Percentiles rank a stretch among this genome's conserved stretches.
These are phyloP conservation scores for Oncorhynchus tshawytscha DNA, from an alignment of 2,113 vertebrate species.

Conservation along the genomic window DNA sequence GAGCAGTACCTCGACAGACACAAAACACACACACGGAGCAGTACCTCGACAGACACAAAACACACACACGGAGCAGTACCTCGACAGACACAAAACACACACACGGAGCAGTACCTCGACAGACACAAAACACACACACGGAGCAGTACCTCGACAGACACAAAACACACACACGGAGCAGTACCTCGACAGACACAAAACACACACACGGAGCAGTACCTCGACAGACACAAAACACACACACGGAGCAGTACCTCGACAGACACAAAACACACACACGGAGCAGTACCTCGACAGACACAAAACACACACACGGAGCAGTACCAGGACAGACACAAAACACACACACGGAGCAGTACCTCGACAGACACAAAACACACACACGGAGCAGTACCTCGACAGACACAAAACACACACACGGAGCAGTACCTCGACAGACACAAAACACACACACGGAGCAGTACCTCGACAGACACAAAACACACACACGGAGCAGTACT, in stretches of 20 bases:
- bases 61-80: background rate
- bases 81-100: background rate
- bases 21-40: background rate
- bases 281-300: conserved; percentile 76
- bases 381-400: conserved; percentile 80
- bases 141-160: background rate
- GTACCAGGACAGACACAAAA: background rate
- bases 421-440: conserved; percentile 76
- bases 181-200: conserved; percentile 76
- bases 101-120: conserved; percentile 76
- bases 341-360: conserved; percentile 11
- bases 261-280: background rate
- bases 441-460: conserved; percentile 1
- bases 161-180: background rate
- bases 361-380: too few relatives aligned
- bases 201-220: conserved; percentile 66
- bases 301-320: background rate
- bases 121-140: background rate
- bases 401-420: background rate
- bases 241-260: background rate
- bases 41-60: conserved; percentile 76
- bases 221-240: conserved; percentile 58
- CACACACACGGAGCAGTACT: conserved; percentile 69
- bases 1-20: conserved; percentile 76
- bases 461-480: background rate